Evolutionary conservation across 2,888 invertebrate species (phyloP).

Genomic region (Trichogramma dendrolimi): DNA sequence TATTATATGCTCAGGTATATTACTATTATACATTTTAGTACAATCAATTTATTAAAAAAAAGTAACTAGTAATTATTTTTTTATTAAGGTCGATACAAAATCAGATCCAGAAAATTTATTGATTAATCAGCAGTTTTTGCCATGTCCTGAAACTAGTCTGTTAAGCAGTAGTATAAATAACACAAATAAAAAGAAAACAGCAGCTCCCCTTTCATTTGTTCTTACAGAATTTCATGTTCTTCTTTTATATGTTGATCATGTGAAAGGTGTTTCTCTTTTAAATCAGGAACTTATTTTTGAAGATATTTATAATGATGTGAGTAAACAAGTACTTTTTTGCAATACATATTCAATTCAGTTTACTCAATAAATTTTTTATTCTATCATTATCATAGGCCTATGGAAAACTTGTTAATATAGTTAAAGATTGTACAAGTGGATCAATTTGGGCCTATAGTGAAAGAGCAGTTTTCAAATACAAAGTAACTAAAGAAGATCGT

Average conservation of each 20-base stretch:
- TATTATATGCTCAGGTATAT: slow-evolving; percentile 73
- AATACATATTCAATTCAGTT: not conserved
- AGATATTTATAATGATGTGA: slow-evolving; percentile 70
- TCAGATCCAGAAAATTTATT: slow-evolving; percentile 47
- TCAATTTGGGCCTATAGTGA: slow-evolving; percentile 85
- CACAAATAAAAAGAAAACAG: slow-evolving; percentile 34
- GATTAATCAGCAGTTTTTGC: slow-evolving; percentile 44
- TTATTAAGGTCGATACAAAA: slow-evolving; percentile 43
- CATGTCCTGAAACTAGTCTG: slow-evolving; percentile 46
- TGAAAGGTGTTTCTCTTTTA: slow-evolving; percentile 79
- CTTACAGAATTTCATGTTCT: slow-evolving; percentile 88
- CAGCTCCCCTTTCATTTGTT: slow-evolving; percentile 69
- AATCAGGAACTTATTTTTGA: slow-evolving; percentile 84
- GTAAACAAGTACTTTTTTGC: slow-evolving; percentile 18
- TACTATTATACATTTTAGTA: slow-evolving; percentile 46
- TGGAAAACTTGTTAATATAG: slow-evolving; percentile 74
- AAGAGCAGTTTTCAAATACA: slow-evolving; percentile 79
- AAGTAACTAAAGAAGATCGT: slow-evolving; percentile 77
- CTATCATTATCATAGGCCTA: slow-evolving; percentile 54
- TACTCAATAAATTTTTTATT: slow-evolving; percentile 4
- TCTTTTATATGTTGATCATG: slow-evolving; percentile 75
- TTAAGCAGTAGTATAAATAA: slow-evolving; percentile 34
- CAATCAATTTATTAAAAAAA: slow-evolving; percentile 1
- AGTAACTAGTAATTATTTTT: slow-evolving; percentile 3
- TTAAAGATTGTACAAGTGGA: slow-evolving; percentile 73